Evolutionary conservation across 2,888 invertebrate genomes (phyloP).

Genomic region (Pristionchus japonicus): DNA sequence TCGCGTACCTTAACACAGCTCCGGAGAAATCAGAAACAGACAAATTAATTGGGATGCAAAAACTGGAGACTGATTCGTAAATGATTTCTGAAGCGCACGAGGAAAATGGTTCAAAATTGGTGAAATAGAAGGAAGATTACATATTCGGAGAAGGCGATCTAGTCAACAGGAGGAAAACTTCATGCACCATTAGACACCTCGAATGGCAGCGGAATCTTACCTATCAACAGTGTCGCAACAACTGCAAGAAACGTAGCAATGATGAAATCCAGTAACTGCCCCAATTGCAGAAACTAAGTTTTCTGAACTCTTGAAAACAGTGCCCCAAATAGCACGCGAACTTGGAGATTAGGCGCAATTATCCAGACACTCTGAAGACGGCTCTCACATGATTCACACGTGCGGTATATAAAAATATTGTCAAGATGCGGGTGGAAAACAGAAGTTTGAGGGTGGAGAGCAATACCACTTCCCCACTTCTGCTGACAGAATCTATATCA

Average conservation of each 20-base stretch:
- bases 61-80: no score
- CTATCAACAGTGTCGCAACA: background rate
- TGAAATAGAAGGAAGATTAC: no score
- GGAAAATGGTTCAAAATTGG: no score
- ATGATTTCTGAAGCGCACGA: no score
- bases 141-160: no score
- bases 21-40: no score
- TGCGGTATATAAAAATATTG: background rate
- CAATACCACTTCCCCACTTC: background rate
- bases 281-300: background rate
- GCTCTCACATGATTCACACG: background rate
- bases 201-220: background rate
- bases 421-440: background rate
- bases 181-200: background rate
- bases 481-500: background rate
- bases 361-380: background rate
- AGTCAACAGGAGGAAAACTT: background rate
- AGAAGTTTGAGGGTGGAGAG: background rate
- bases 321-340: background rate
- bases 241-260: background rate
- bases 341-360: background rate
- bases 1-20: no score
- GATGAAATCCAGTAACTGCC: background rate
- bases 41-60: no score
- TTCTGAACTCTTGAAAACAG: slow-evolving; percentile 25